Evolutionary conservation across 2,797 vertebrate species (phyloP), one percentile per base, ranked within the genome.

Genomic region (Pseudocheirus occidentalis): DNA sequence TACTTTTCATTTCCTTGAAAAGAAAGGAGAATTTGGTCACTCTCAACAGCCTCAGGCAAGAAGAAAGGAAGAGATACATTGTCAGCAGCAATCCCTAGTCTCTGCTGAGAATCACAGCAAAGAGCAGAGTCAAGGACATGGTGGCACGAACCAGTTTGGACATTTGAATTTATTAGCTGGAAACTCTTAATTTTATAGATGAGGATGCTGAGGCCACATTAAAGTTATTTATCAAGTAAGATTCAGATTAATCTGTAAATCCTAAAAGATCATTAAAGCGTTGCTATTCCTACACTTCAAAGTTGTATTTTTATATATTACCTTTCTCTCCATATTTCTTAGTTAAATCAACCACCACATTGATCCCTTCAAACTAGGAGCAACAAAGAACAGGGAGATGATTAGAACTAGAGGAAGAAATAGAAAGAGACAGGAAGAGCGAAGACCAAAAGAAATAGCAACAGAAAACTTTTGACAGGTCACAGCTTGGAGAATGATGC

Each of bases 1-100:
- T 62, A 4, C 1, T 93, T 96, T 95, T 46, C 95, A 87, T 94
- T 94, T 94, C 90, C 94, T 59, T 53, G 18, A 87, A 50, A 46
- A 40, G n/a, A 81, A 81, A 81, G 66, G 18, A 81, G 73, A 87
- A 87, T 40, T 50, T 87, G 73, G 73, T 87, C 73, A 87, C 40
- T 50, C 73, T 87, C 66, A 73, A 73, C 2, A 40, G 40, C 40
- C 73, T 50, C 21, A 27, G 40, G 21, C 73, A 87, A 87, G 40
- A 87, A 81, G 62, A 73, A 73, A 73, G 40, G 21, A 46, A 87
- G 40, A 50, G 12, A 24, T 18, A 27, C 10, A 50, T 4, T 27
- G 73, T 11, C 24, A 87, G 73, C 40, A 87, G 40, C 73, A 46
- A 50, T 27, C 40, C 9, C 21, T 5, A 10, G 13, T 50, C 40